Percentiles rank a stretch among this genome's conserved stretches.
phyloP scores from a whole-genome alignment of 2,888 invertebrate species.

The Stenodera caucasica region DNA sequence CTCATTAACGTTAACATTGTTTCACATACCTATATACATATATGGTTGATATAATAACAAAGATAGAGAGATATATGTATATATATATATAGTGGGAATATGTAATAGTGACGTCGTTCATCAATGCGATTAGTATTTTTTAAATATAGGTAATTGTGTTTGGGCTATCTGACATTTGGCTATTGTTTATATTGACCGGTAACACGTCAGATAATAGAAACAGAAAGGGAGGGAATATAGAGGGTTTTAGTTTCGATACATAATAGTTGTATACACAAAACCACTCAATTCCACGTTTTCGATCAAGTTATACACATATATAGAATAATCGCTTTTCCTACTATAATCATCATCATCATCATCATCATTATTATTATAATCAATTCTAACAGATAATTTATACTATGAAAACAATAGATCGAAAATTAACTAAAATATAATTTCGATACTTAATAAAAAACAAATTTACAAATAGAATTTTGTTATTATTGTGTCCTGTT shows the following conservation, averaged over 20 bases:
- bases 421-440: neutral
- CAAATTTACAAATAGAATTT: neutral
- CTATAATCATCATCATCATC: neutral
- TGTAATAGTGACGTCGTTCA: conserved; percentile 38
- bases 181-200: conserved; percentile 48
- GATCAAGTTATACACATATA: conserved; percentile 23
- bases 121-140: conserved; percentile 51
- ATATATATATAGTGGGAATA: neutral
- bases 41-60: conserved; percentile 15
- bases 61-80: conserved; percentile 1
- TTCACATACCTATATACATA: conserved; percentile 16
- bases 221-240: neutral
- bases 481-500: conserved; percentile 11
- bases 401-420: neutral
- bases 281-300: conserved; percentile 29
- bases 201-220: conserved; percentile 48
- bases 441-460: neutral
- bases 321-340: conserved; percentile 20
- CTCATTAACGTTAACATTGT: conserved; percentile 39
- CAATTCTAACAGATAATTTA: neutral
- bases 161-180: conserved; percentile 49
- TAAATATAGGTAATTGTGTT: conserved; percentile 53
- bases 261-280: conserved; percentile 43
- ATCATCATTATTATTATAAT: neutral
- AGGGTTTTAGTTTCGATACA: conserved; percentile 32